These are phyloP conservation scores for Pristionchus pacificus DNA, from an alignment of 1,140 invertebrate genomes.

Conservation along the genomic window DNA sequence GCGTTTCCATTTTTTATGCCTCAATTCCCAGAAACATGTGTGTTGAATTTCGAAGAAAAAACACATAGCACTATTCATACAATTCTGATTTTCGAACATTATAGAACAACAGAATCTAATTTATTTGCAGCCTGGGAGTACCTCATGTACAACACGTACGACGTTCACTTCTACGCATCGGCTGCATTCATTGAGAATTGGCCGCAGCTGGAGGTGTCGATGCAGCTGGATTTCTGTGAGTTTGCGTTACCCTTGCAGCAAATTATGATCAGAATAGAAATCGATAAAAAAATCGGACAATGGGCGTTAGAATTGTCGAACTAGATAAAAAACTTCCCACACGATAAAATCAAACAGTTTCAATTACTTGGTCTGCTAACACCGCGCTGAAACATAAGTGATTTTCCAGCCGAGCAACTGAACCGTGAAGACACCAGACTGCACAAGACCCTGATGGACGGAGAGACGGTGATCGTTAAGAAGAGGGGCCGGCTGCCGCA, in stretches of 20 bases:
- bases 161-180: slow-evolving; percentile 92
- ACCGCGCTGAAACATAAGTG: neutral
- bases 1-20: slow-evolving; percentile 23
- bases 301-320: too few species aligned
- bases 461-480: slow-evolving; percentile 12
- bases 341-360: neutral
- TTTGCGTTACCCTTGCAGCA: too few species aligned
- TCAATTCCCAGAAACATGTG: too few species aligned
- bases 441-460: slow-evolving; percentile 8
- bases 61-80: too few species aligned
- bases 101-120: slow-evolving; percentile 4
- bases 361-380: neutral
- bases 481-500: slow-evolving; percentile 71
- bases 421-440: slow-evolving; percentile 19
- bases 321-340: neutral
- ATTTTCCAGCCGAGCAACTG: slow-evolving; percentile 34
- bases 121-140: slow-evolving; percentile 74
- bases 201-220: slow-evolving; percentile 78
- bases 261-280: too few species aligned
- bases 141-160: slow-evolving; percentile 90
- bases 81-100: slow-evolving; percentile 25
- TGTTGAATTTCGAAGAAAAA: too few species aligned
- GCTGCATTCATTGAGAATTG: slow-evolving; percentile 80
- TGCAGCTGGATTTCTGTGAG: slow-evolving; percentile 73
- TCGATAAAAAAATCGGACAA: too few species aligned